Conservation (phyloP, 2,113 vertebrate species). For the Nothocercus julius region DNA sequence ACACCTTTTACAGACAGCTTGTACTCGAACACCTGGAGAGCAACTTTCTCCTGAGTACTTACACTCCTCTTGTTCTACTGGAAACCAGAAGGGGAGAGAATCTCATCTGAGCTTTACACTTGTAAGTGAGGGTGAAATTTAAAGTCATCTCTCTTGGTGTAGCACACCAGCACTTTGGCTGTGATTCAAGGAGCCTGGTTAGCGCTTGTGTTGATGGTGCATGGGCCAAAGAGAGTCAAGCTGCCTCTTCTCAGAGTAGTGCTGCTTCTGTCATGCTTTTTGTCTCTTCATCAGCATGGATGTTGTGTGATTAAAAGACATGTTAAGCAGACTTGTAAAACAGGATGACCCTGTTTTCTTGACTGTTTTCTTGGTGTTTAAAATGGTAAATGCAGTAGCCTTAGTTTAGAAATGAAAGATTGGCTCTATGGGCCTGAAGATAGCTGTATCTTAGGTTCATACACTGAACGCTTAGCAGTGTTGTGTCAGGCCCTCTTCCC, state of each 20-base stretch:
- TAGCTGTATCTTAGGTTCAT: not conserved
- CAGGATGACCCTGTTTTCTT: not conserved
- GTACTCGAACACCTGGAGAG: slow-evolving; percentile 14
- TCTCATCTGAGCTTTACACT: not conserved
- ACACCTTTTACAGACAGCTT: not conserved
- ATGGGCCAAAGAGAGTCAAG: not conserved
- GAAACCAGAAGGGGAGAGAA: slow-evolving; percentile 1
- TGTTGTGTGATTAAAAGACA: not conserved
- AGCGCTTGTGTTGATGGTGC: not conserved
- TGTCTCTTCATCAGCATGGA: not conserved
- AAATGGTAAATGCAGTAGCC: not conserved
- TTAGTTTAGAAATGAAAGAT: not conserved
- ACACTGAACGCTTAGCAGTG: not conserved
- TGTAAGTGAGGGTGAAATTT: not conserved
- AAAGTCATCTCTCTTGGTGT: not conserved
- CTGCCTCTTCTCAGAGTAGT: not conserved
- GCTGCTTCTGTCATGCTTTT: not conserved
- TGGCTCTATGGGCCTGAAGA: not conserved
- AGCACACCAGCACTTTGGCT: not conserved
- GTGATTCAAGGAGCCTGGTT: not conserved
- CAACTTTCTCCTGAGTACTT: not conserved
- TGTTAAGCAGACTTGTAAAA: fast-evolving
- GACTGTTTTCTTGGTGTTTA: not conserved
- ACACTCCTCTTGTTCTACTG: not conserved
- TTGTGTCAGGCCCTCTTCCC: not conserved